These are phyloP conservation scores for Dorcus hopei DNA, from an alignment of 2,888 invertebrate species.

Conservation along the genomic window DNA sequence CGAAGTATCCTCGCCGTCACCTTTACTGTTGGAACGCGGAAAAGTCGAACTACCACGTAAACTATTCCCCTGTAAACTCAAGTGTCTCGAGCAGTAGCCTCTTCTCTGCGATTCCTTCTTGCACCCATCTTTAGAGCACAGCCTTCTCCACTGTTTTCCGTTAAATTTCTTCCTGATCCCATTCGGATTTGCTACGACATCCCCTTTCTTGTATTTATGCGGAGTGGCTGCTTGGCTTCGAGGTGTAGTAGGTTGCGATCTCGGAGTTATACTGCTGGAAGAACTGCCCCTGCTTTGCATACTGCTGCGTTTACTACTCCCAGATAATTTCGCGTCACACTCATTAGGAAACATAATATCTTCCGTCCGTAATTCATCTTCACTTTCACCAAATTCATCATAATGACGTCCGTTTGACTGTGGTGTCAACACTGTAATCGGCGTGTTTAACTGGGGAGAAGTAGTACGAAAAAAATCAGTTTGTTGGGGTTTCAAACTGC, in stretches of 20 bases:
- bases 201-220: conserved; percentile 96
- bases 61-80: conserved; percentile 67
- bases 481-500: conserved; percentile 19
- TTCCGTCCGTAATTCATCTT: conserved; percentile 83
- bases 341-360: conserved; percentile 82
- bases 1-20: conserved; percentile 80
- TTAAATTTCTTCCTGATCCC: conserved; percentile 99
- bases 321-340: conserved; percentile 70
- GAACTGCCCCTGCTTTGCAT: conserved; percentile 91
- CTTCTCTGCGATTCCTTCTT: conserved; percentile 95
- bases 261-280: conserved; percentile 82
- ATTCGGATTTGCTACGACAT: conserved; percentile 89
- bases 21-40: conserved; percentile 57
- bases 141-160: conserved; percentile 97
- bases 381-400: conserved; percentile 82
- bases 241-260: conserved; percentile 91
- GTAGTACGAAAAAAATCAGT: conserved; percentile 55
- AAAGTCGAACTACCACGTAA: conserved; percentile 43
- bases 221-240: conserved; percentile 85
- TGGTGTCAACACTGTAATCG: conserved; percentile 52
- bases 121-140: conserved; percentile 94
- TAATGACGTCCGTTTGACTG: conserved; percentile 61
- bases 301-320: conserved; percentile 86
- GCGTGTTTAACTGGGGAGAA: conserved; percentile 53
- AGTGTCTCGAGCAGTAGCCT: conserved; percentile 94